Evolutionary conservation across 2,113 vertebrate species (phyloP), one percentile per base, ranked within the genome.

Genomic region (Macquaria ambigua): DNA sequence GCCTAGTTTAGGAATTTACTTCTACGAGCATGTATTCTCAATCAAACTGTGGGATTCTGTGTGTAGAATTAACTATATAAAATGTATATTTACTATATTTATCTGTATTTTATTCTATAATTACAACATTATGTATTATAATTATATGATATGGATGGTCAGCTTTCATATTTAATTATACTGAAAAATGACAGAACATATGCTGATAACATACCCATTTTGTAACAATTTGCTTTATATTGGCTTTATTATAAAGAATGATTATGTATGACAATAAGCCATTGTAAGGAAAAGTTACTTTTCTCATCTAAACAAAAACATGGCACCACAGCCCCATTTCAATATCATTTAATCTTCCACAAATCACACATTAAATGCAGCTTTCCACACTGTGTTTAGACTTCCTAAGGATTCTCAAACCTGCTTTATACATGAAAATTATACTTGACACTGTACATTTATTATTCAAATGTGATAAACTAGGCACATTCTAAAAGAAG

Each of bases 381-480:
- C 63, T 81, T 84, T 71, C 77, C 76, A 87, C 18, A 75, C 34
- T 61, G 53, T 52, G 28, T 87, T 83, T 56, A 78, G 16, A 89
- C 59, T 75, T 58, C 55, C 77, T 56, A 84, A 37, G 3, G 46
- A 78, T 77, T 83, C 56, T 86, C 68, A 74, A 39, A 68, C 58
- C 81, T 77, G 62, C 59, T 55, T 78, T 61, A 81, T 25, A 82
- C 56, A 83, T 43, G 41, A n/a, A 74, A 87, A 77, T 62, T 52
- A 89, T 37, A 71, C 59, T 89, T 77, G 79, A 90, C 80, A 86
- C 85, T 55, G 70, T 79, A 89, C 81, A 91, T 86, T 21, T 82
- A 75, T 71, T 77, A 48, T 50, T 82, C 37, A 52, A 46, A 63
- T 86, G 55, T 62, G 48, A 89, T 66, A 28, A 87, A 76, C 78